Conservation (phyloP, 2,888 invertebrate genomes). For the Nebria salina region DNA sequence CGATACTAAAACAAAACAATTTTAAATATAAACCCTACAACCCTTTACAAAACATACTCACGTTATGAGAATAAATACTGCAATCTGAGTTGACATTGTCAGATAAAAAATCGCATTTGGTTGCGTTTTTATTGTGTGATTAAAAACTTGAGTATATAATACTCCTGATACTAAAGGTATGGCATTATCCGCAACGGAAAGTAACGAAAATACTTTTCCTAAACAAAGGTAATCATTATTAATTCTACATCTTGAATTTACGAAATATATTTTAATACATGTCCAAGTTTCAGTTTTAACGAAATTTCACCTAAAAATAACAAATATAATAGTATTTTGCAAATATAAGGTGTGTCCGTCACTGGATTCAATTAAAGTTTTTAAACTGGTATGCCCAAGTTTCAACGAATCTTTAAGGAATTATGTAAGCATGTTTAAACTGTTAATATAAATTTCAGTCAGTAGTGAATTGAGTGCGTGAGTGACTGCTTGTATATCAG, state of each 20-base stretch:
- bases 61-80: constrained; percentile 73
- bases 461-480: neutral
- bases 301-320: too few relatives aligned
- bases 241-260: neutral
- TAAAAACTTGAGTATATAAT: constrained; percentile 78
- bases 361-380: neutral
- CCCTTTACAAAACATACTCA: constrained; percentile 64
- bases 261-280: too few relatives aligned
- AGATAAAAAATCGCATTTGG: constrained; percentile 76
- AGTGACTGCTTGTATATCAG: neutral
- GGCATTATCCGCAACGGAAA: constrained; percentile 84
- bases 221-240: constrained; percentile 50
- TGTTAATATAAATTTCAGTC: neutral
- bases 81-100: constrained; percentile 75
- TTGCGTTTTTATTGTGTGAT: constrained; percentile 69
- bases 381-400: neutral
- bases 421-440: neutral
- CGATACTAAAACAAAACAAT: constrained; percentile 40
- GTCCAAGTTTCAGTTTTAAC: too few relatives aligned
- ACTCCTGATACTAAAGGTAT: constrained; percentile 79
- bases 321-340: too few relatives aligned
- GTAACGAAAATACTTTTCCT: constrained; percentile 80
- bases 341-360: neutral
- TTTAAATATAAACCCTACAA: neutral
- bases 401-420: neutral